phyloP scores from a whole-genome alignment of 2,113 vertebrate genomes.

The Craseonycteris thonglongyai region DNA sequence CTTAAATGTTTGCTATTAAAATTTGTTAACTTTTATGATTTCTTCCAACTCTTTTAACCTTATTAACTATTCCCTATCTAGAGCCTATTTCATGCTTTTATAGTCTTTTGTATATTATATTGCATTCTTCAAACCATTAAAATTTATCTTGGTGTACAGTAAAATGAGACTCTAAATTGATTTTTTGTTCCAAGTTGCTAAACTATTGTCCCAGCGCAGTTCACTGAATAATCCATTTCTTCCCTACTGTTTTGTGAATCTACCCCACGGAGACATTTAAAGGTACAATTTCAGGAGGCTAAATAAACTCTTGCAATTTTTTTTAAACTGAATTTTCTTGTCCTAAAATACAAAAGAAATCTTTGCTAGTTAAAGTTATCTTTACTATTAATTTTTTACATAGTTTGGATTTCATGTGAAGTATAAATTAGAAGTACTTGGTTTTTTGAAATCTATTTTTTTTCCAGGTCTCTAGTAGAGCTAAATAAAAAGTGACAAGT shows the following conservation, averaged over 20 bases:
- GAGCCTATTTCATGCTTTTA: conserved; percentile 22
- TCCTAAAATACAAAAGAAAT: neutral
- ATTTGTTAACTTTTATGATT: conserved; percentile 30
- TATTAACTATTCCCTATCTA: conserved; percentile 39
- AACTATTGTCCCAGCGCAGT: neutral
- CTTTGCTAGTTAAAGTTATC: neutral
- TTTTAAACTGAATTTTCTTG: neutral
- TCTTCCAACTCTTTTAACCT: conserved; percentile 17
- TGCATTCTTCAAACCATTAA: conserved; percentile 40
- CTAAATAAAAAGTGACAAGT: neutral
- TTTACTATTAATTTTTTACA: conserved; percentile 19
- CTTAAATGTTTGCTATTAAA: conserved; percentile 27
- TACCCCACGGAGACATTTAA: neutral
- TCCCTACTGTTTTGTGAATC: neutral
- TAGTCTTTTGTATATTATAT: conserved; percentile 8
- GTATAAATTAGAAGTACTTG: conserved; percentile 6
- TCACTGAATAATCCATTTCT: conserved; percentile 60
- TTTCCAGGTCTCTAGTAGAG: neutral
- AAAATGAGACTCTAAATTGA: conserved; percentile 40
- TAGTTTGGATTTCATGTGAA: neutral
- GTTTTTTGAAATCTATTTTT: neutral
- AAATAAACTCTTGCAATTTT: conserved; percentile 1
- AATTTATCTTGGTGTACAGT: conserved; percentile 32
- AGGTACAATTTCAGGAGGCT: conserved; percentile 18
- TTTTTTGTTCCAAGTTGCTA: conserved; percentile 40